Base-by-base conservation (phyloP, 2,888 invertebrate species). In the Helicoverpa assulta region DNA sequence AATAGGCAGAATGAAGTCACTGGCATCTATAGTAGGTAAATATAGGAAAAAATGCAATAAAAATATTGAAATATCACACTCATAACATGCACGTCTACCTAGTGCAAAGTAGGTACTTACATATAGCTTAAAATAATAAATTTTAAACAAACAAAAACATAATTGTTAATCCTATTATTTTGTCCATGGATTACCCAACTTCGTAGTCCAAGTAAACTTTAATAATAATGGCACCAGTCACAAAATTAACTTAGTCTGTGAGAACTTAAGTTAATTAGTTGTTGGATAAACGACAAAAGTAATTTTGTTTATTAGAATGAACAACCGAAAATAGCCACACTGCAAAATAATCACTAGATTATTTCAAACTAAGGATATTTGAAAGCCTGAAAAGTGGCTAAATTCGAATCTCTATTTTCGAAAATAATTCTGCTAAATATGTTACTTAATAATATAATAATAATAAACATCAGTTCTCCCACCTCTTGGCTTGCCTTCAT, bases 201-300 rank as follows among this genome's bases (percentile, higher is more conserved):
- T 54, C 69, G 51, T 67, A 67, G 43, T 59, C n/a, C 16, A 19
- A 55, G 54, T 33, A 18, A 60, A 75, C 47, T 60, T 68, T 53
- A 60, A 29, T 59, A 47, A 60, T 60, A 56, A 68, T 76, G 51
- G 53, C 21, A 62, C 47, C 58, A 52, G 63, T 76, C 51, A 21
- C 51, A 59, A 29, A 52, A 62, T 70, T 63, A 62, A 55, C n/a
- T 57, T 54, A 51, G 19, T 29, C 60, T 68, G 57, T 43, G 57
- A 70, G 40, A 33, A 18, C 50, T 53, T 33, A 60, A 71, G 59
- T 60, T 51, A 77, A 54, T 74, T 74, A 54, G 26, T 21, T 61
- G 19, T 61, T 77, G 19, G 53, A 54, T 71, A 57, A 70, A 76
- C n/a, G 64, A 71, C 56, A 74, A 71, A 53, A 60, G 53, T 60